A percentile compares a stretch with the other conserved stretches of the same genome.
Conservation (phyloP, 1,140 invertebrate species). For the Mylabris phalerata region DNA sequence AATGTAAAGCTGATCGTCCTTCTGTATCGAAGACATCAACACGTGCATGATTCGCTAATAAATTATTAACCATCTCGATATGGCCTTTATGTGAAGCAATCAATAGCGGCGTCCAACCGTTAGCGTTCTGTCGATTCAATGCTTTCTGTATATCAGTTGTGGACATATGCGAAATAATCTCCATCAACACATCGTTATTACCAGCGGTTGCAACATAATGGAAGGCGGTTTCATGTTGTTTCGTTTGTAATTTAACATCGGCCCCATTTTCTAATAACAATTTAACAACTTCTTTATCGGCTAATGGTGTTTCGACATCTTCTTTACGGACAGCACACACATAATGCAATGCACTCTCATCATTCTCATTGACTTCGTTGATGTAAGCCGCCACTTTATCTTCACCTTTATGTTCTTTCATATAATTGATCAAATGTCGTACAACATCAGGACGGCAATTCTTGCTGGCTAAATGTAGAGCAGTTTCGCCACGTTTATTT, state of each 20-base stretch:
- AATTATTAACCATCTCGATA: conserved; percentile 77
- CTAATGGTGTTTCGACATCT: conserved; percentile 64
- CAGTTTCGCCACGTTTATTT: conserved; percentile 94
- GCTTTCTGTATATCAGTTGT: conserved; percentile 83
- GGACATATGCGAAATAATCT: conserved; percentile 87
- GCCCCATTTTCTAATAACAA: conserved; percentile 84
- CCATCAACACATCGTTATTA: conserved; percentile 89
- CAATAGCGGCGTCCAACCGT: conserved; percentile 93
- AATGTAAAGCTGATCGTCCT: conserved; percentile 88
- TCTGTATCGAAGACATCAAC: conserved; percentile 98
- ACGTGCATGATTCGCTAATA: conserved; percentile 85
- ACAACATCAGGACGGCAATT: conserved; percentile 83
- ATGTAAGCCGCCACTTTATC: conserved; percentile 68
- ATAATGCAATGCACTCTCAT: conserved; percentile 90
- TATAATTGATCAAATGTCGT: conserved; percentile 75
- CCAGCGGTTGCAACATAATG: conserved; percentile 92
- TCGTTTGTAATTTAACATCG: conserved; percentile 78
- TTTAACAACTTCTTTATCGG: conserved; percentile 85
- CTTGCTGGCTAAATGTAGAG: conserved; percentile 82
- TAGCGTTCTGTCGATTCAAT: conserved; percentile 83
- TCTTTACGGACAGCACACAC: conserved; percentile 72
- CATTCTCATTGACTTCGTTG: conserved; percentile 79
- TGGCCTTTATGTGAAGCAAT: conserved; percentile 79
- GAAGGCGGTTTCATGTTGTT: conserved; percentile 87
- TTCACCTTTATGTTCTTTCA: conserved; percentile 65